phyloP scores from a whole-genome alignment of 2,888 invertebrate species.

The Conus canariensis region DNA sequence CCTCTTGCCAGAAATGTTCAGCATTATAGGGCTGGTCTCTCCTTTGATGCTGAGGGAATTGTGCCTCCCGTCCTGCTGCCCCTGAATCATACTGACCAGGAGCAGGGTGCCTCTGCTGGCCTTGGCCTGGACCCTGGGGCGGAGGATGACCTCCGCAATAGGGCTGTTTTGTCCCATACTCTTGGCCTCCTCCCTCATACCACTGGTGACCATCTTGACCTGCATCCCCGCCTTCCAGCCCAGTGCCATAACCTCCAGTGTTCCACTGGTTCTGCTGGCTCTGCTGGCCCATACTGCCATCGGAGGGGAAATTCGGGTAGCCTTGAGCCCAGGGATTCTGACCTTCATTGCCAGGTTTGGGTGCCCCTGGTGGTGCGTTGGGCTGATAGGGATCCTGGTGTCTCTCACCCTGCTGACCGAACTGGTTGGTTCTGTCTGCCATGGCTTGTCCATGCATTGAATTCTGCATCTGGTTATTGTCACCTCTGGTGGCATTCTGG shows the following conservation, averaged over 20 bases:
- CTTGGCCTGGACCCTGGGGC: not conserved
- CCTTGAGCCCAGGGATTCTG: not conserved
- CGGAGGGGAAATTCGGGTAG: not conserved
- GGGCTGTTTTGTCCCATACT: not conserved
- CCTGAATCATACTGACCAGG: not conserved
- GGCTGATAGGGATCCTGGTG: conserved; percentile 1
- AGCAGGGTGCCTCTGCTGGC: not conserved
- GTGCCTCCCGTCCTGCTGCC: not conserved
- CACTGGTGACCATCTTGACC: conserved; percentile 26
- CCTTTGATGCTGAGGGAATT: not conserved
- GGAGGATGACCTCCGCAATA: not conserved
- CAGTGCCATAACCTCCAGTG: not conserved
- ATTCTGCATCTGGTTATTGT: conserved; percentile 9
- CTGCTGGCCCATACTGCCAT: not conserved
- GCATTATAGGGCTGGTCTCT: not conserved
- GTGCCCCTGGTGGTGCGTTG: not conserved
- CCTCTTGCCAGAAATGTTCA: conserved; percentile 15
- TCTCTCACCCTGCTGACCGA: conserved; percentile 1
- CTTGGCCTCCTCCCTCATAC: conserved; percentile 4
- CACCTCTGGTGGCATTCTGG: not conserved
- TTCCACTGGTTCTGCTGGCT: conserved; percentile 15
- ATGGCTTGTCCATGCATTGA: not conserved
- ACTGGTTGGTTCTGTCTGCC: conserved; percentile 26
- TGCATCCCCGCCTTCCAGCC: not conserved
- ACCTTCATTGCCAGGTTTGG: not conserved